Percentiles rank a stretch among this genome's conserved stretches.
These are phyloP conservation scores for Falcaria lacertinaria DNA, from an alignment of 2,888 invertebrate species.

Conservation along the genomic window DNA sequence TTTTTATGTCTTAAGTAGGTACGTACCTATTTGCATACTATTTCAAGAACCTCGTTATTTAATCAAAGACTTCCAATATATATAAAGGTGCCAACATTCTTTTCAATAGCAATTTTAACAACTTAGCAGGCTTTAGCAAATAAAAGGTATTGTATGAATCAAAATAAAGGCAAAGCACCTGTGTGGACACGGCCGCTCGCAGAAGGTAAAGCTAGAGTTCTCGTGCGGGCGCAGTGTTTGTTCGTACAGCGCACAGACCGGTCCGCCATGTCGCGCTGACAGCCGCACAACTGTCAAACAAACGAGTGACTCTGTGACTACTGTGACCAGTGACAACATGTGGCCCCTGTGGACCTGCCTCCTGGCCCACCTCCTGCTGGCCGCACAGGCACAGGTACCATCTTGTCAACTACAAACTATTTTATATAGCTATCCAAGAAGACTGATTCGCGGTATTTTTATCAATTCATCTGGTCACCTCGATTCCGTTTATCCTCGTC, in stretches of 20 bases:
- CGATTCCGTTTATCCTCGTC: background rate
- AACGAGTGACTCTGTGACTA: slow-evolving; percentile 30
- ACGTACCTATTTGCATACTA: too few species aligned
- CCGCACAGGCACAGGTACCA: slow-evolving; percentile 56
- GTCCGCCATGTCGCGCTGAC: slow-evolving; percentile 62
- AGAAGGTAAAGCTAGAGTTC: slow-evolving; percentile 70
- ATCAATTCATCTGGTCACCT: background rate
- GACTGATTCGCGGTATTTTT: background rate
- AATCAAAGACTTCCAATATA: too few species aligned
- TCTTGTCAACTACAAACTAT: too few species aligned
- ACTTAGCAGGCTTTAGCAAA: too few species aligned
- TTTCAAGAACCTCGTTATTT: too few species aligned
- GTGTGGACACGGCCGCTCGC: slow-evolving; percentile 59
- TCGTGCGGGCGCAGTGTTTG: slow-evolving; percentile 56
- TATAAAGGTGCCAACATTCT: too few species aligned
- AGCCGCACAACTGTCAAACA: slow-evolving; percentile 35
- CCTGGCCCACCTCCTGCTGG: slow-evolving; percentile 47
- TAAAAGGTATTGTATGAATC: background rate
- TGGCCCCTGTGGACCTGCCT: slow-evolving; percentile 52
- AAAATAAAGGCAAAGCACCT: slow-evolving; percentile 12
- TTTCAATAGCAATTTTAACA: too few species aligned
- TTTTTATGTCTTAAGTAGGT: too few species aligned
- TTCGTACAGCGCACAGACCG: slow-evolving; percentile 57
- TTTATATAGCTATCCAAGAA: too few species aligned
- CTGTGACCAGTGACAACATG: slow-evolving; percentile 45